These are phyloP conservation scores for Pentalonia nigronervosa DNA, from an alignment of 1,140 invertebrate species.

Conservation along the genomic window DNA sequence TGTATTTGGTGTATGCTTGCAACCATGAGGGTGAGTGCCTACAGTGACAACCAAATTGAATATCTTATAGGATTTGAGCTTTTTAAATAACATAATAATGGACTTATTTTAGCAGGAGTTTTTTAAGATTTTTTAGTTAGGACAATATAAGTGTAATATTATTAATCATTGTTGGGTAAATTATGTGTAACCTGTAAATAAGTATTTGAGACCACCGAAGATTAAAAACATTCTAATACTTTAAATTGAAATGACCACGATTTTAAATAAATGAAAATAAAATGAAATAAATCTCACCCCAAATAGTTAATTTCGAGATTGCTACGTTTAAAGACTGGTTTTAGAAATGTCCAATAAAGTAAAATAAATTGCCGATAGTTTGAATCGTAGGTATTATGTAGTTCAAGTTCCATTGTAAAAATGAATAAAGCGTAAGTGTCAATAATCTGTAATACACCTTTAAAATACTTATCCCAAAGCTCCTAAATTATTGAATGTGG, in stretches of 20 bases:
- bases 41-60: not conserved
- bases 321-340: not conserved
- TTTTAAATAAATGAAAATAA: not conserved
- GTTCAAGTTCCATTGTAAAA: not conserved
- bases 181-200: not conserved
- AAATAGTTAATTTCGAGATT: not conserved
- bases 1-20: not conserved
- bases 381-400: not conserved
- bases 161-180: not conserved
- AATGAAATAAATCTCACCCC: not conserved
- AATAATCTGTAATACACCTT: not conserved
- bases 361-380: not conserved
- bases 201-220: too few species aligned
- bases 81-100: not conserved
- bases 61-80: not conserved
- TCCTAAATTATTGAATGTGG: not conserved
- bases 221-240: not conserved
- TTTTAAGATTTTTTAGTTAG: not conserved
- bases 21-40: not conserved
- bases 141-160: not conserved
- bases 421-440: not conserved
- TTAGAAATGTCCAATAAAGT: not conserved
- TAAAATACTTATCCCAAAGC: not conserved
- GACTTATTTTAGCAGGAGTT: not conserved
- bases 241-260: not conserved